Evolutionary conservation across 1,140 invertebrate species (phyloP), one percentile per base, ranked within the genome.

Genomic region (Zelostemma sp.): DNA sequence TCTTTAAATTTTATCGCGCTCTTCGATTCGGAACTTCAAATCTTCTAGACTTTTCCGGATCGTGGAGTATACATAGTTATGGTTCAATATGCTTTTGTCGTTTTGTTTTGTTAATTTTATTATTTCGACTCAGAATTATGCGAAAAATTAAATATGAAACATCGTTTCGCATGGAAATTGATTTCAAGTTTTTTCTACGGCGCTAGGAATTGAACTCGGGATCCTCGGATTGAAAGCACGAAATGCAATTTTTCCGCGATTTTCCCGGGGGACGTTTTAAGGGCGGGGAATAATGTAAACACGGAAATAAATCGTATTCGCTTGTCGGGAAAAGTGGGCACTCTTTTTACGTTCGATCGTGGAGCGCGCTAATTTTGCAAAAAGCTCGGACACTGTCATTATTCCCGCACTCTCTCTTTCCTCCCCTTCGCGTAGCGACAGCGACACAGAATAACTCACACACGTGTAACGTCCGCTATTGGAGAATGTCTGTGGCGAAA

Each of bases 401-500:
- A 72, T 72, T 64, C 50, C 53, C 57, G 43, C 19, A 43, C 62
- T 66, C 54, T 66, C 54, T 66, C 54, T 40, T 62, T 54, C 56
- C 31, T 16, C 41, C 41, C 61, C 43, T 41, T 63, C 63, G 62
- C n/a, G n/a, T 60, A 68, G 58, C 71, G 74, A 68, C 72, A 73
- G 73, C 74, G 73, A 57, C 73, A 76, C 67, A 80, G 75, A 83
- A 84, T 84, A 84, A 85, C 79, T 83, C 80, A 84, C 70, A 63
- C 61, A 60, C 55, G 64, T 56, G 73, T 71, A 62, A 69, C 69
- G 60, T 71, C 74, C 75, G 74, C 78, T 82, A 80, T 83, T 85
- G 76, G 74, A 75, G 77, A 82, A 79, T 83, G 81, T 85, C 81
- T 83, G 81, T 76, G 81, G 83, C 80, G 77, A 85, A 82, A 84